phyloP scores from a whole-genome alignment of 2,797 vertebrate genomes.

The Anniella stebbinsi region DNA sequence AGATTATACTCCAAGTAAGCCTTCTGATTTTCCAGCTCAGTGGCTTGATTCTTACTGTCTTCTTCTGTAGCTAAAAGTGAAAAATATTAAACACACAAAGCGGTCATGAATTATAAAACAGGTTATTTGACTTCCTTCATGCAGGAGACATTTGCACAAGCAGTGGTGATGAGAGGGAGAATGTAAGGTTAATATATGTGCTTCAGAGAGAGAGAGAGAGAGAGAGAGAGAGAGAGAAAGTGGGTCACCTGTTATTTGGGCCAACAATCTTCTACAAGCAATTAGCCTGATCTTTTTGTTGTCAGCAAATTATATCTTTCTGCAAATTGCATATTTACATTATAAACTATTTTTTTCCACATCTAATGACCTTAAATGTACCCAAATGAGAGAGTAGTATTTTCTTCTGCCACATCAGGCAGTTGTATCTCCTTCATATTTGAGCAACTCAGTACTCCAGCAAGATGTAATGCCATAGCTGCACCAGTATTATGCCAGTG shows the following conservation, averaged over 20 bases:
- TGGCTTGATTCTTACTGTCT: slow-evolving; percentile 57
- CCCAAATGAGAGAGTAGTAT: not conserved
- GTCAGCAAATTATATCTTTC: not conserved
- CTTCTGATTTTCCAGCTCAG: slow-evolving; percentile 73
- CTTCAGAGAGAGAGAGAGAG: not conserved
- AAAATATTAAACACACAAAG: slow-evolving; percentile 54
- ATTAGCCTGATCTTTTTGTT: slow-evolving; percentile 3
- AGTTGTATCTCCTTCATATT: not conserved
- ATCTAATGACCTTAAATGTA: not conserved
- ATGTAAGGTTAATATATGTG: slow-evolving; percentile 15
- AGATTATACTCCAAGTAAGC: slow-evolving; percentile 56
- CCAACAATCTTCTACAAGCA: not conserved
- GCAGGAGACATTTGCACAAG: slow-evolving; percentile 44
- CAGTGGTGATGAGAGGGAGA: not conserved
- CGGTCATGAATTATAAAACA: slow-evolving; percentile 46
- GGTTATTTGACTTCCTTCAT: slow-evolving; percentile 28
- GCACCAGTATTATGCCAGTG: not conserved
- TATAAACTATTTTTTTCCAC: slow-evolving; percentile 3
- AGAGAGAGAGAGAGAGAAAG: not conserved
- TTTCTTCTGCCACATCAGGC: not conserved
- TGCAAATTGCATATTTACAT: not conserved
- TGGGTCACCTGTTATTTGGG: slow-evolving; percentile 18
- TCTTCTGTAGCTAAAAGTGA: slow-evolving; percentile 46
- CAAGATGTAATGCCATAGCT: not conserved
- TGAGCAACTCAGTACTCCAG: not conserved